Base-by-base conservation (phyloP, 2,888 invertebrate genomes). In the Thysanoteuthis rhombus region DNA sequence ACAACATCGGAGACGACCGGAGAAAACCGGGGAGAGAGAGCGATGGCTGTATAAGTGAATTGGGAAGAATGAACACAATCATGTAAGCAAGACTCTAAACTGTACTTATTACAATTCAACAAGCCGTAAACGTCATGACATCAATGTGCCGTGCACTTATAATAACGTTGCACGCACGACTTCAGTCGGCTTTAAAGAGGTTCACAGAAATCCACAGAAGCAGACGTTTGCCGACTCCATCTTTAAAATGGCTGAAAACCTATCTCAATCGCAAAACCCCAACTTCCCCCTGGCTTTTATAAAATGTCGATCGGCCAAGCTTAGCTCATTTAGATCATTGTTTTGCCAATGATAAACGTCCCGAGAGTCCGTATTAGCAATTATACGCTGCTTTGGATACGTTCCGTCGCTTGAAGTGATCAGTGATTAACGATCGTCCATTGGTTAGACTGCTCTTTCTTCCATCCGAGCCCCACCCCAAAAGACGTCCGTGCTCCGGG, bases 251-350 rank as follows among this genome's bases (percentile, higher is more conserved):
- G 75, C 32, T 1, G 75, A 75, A 75, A 75, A 75, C n/a, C n/a
- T n/a, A 75, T 75, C 32, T 32, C n/a, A 6, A 75, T 75, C n/a
- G 6, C 75, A 75, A 6, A 25, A 12, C 32, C 32, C 32, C 75
- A 8, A 32, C 75, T 8, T 75, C 75, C 32, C 12, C n/a, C n/a
- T n/a, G 8, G 58, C 42, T 42, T 47, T 16, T 32, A 19, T n/a
- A n/a, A 75, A n/a, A 75, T 75, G 75, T 75, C n/a, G 75, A 75
- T 32, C 75, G 75, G 12, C 75, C 75, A 75, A 75, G 75, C 75
- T 75, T 75, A 75, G 75, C 75, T 75, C 75, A 75, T 75, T 75
- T 75, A 75, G 75, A n/a, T 75, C 75, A 75, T 75, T 75, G 75
- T 75, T 75, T 75, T 75, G 75, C 10, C 75, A 8, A 75, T 75